Evolutionary conservation across 2,888 invertebrate genomes (phyloP).

Genomic region (Drosophila rellima): DNA sequence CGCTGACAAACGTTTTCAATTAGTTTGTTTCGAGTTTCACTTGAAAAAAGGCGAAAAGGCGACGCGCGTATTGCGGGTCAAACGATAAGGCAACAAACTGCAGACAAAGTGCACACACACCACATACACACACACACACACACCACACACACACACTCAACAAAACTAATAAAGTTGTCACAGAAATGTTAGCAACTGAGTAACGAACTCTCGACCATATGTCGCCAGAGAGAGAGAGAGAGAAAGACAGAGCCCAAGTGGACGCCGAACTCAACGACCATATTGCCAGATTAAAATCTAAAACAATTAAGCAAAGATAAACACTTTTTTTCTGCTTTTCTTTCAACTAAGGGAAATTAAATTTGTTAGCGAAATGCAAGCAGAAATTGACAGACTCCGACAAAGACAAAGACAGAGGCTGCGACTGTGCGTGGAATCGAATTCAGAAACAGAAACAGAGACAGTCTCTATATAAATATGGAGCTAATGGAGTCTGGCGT

Average conservation of each 20-base stretch:
- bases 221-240: slow-evolving; percentile 51
- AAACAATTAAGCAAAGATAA: slow-evolving; percentile 79
- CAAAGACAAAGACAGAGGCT: slow-evolving; percentile 6
- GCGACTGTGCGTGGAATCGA: slow-evolving; percentile 5
- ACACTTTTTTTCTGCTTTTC: slow-evolving; percentile 38
- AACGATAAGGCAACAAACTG: slow-evolving; percentile 63
- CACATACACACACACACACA: slow-evolving; percentile 29
- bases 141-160: slow-evolving; percentile 10
- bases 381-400: slow-evolving; percentile 18
- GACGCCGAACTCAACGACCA: slow-evolving; percentile 25
- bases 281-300: slow-evolving; percentile 77
- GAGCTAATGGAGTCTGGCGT: slow-evolving; percentile 30
- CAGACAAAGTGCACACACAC: slow-evolving; percentile 62
- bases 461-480: slow-evolving; percentile 7
- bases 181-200: slow-evolving; percentile 51
- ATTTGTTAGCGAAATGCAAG: slow-evolving; percentile 39
- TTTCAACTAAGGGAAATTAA: slow-evolving; percentile 24
- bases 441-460: neutral
- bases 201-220: slow-evolving; percentile 57
- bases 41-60: slow-evolving; percentile 49
- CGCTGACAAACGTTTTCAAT: slow-evolving; percentile 80
- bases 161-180: slow-evolving; percentile 79
- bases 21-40: slow-evolving; percentile 57
- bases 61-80: slow-evolving; percentile 65
- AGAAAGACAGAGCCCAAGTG: slow-evolving; percentile 8